These are phyloP conservation scores for Pterobdella sp. DNA, from an alignment of 2,888 invertebrate genomes.

Conservation along the genomic window DNA sequence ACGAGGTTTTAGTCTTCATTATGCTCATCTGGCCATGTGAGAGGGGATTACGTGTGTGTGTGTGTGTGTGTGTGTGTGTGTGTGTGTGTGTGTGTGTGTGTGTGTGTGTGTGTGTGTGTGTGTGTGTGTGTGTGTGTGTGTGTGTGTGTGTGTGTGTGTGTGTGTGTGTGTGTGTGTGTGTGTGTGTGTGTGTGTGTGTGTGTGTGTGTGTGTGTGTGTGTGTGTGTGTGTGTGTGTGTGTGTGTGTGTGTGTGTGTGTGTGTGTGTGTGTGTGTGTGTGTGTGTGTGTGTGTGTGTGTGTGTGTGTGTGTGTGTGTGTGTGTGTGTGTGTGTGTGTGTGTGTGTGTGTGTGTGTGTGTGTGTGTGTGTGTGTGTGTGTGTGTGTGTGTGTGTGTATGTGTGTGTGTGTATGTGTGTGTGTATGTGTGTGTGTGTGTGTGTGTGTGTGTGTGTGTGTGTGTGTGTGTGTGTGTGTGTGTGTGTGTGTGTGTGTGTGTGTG, in stretches of 20 bases:
- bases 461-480: slow-evolving; percentile 4
- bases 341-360: slow-evolving; percentile 20
- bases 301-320: slow-evolving; percentile 23
- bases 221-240: slow-evolving; percentile 14
- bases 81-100: slow-evolving; percentile 9
- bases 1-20: too few relatives aligned
- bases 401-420: slow-evolving; percentile 6
- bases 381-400: slow-evolving; percentile 16
- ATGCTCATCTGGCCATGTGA: not conserved
- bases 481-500: slow-evolving; percentile 15
- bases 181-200: slow-evolving; percentile 14
- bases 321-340: slow-evolving; percentile 22
- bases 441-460: slow-evolving; percentile 18
- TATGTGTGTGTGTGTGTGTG: slow-evolving; percentile 7
- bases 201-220: slow-evolving; percentile 4
- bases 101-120: slow-evolving; percentile 11
- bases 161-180: slow-evolving; percentile 13
- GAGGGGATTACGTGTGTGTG: not conserved
- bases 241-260: slow-evolving; percentile 11
- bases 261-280: slow-evolving; percentile 15
- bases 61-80: slow-evolving; percentile 1
- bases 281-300: slow-evolving; percentile 23
- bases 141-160: slow-evolving; percentile 6
- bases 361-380: slow-evolving; percentile 19
- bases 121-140: slow-evolving; percentile 9